Evolutionary conservation across 2,888 invertebrate species (phyloP).

Genomic region (Onchidella celtica): DNA sequence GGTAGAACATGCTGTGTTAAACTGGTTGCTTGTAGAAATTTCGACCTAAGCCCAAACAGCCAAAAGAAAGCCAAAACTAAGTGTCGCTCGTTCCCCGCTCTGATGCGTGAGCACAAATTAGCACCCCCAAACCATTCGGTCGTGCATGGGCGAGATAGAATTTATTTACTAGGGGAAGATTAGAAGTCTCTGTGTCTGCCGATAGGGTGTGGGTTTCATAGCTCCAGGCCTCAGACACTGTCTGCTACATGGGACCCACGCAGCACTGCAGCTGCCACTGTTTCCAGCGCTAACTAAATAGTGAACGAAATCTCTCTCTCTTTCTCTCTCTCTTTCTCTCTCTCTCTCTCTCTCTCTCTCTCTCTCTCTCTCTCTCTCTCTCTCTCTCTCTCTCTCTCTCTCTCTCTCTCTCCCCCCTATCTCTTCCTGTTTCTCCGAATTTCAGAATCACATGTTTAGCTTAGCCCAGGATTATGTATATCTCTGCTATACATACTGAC

Average conservation of each 20-base stretch:
- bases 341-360: constrained; percentile 36
- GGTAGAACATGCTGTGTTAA: too few species aligned
- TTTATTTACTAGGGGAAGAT: constrained; percentile 36
- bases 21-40: neutral
- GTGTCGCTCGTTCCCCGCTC: constrained; percentile 18
- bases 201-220: neutral
- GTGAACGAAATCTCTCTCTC: too few species aligned
- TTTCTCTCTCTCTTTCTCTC: neutral
- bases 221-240: neutral
- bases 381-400: constrained; percentile 11
- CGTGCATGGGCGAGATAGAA: constrained; percentile 35
- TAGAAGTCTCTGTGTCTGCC: neutral
- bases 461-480: too few species aligned
- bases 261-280: constrained; percentile 1
- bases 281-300: neutral
- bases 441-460: too few species aligned
- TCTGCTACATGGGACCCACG: neutral
- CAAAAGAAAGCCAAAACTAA: constrained; percentile 15
- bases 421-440: neutral
- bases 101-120: constrained; percentile 19
- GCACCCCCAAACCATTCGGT: constrained; percentile 19
- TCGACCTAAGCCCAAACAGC: constrained; percentile 16
- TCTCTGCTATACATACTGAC: too few species aligned
- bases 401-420: constrained; percentile 3
- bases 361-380: constrained; percentile 27